phyloP scores from a whole-genome alignment of 2,797 vertebrate genomes.

The Danio kyathit region DNA sequence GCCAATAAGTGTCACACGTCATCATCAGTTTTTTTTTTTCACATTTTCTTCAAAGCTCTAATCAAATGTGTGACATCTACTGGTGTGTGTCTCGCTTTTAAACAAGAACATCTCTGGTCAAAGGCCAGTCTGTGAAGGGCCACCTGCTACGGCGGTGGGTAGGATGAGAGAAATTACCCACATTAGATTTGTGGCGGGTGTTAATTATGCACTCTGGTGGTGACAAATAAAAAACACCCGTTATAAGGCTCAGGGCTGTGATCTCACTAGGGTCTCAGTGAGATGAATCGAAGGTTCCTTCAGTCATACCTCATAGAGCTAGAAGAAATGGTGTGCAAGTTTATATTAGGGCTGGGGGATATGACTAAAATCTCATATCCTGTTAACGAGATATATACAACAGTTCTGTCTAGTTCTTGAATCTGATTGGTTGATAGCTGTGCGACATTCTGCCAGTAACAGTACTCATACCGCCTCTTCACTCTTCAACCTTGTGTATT shows the following conservation, averaged over 20 bases:
- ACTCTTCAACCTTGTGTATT: too few relatives aligned
- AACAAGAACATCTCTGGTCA: neutral
- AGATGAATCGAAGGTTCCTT: neutral
- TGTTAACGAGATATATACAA: too few relatives aligned
- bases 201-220: neutral
- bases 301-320: neutral
- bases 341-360: neutral
- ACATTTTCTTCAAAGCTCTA: neutral
- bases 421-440: too few relatives aligned
- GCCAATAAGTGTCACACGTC: constrained; percentile 8
- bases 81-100: neutral
- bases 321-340: neutral
- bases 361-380: too few relatives aligned
- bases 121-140: constrained; percentile 1
- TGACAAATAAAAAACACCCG: neutral
- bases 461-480: too few relatives aligned
- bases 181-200: neutral
- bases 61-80: constrained; percentile 16
- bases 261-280: too few relatives aligned
- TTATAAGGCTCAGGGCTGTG: neutral
- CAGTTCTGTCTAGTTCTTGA: too few relatives aligned
- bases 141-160: neutral
- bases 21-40: neutral
- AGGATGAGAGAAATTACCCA: neutral
- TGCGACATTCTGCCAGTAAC: too few relatives aligned